A percentile compares a stretch with the other conserved stretches of the same genome.
Conservation (phyloP, 2,113 vertebrate species). For the Chinchilla lanigera region DNA sequence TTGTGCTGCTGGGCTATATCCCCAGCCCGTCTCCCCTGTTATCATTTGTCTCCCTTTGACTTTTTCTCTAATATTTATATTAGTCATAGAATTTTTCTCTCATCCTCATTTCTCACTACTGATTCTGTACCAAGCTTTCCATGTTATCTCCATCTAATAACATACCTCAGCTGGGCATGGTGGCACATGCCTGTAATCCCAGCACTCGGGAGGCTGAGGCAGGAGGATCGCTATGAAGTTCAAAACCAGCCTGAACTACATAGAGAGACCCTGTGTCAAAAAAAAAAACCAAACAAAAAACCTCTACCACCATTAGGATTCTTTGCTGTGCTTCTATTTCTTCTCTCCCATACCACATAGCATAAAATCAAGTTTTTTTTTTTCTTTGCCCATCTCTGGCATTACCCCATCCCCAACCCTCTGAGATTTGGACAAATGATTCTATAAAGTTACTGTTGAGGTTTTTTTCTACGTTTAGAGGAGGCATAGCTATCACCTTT, state of each 20-base stretch:
- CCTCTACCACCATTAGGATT: neutral
- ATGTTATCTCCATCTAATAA: neutral
- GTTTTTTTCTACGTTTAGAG: neutral
- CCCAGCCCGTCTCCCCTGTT: too few relatives aligned
- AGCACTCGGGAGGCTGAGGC: too few relatives aligned
- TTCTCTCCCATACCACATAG: neutral
- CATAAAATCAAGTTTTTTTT: neutral
- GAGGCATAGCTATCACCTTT: neutral
- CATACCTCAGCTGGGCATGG: neutral
- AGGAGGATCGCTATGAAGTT: too few relatives aligned
- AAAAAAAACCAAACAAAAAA: neutral
- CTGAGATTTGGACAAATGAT: neutral
- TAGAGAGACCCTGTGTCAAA: neutral
- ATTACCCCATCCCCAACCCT: neutral
- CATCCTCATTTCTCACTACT: neutral
- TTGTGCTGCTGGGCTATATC: too few relatives aligned
- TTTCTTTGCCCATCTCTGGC: neutral
- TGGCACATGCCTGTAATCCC: too few relatives aligned
- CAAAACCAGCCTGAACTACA: neutral
- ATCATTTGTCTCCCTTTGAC: neutral
- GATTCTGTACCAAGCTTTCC: neutral
- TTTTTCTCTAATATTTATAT: neutral
- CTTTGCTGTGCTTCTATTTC: neutral
- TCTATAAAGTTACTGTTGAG: neutral
- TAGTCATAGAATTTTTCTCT: neutral